Evolutionary conservation across 2,113 vertebrate species (phyloP).

Genomic region (Erythrolamprus reginae): DNA sequence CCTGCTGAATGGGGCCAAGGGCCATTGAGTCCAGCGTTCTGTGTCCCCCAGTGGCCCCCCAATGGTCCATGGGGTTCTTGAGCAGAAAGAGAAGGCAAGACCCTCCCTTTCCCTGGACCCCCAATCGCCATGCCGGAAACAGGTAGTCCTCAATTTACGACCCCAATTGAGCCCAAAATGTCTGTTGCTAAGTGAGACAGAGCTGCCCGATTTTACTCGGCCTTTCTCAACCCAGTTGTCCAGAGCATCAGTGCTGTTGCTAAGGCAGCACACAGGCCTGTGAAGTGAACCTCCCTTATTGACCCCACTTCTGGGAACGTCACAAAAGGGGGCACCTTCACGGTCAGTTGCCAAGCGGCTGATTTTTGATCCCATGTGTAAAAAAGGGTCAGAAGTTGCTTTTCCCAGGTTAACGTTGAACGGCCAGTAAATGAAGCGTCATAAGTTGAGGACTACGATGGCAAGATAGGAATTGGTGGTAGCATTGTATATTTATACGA

Average conservation of each 20-base stretch:
- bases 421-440: neutral
- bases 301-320: neutral
- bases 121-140: too few relatives aligned
- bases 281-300: neutral
- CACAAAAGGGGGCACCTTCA: neutral
- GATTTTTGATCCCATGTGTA: neutral
- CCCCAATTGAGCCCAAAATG: neutral
- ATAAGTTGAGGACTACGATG: neutral
- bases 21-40: too few relatives aligned
- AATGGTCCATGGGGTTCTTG: too few relatives aligned
- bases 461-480: too few relatives aligned
- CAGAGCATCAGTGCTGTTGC: neutral
- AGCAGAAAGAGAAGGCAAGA: too few relatives aligned
- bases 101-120: too few relatives aligned
- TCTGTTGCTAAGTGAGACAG: neutral
- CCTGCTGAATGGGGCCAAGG: too few relatives aligned
- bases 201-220: neutral
- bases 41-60: too few relatives aligned
- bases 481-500: too few relatives aligned
- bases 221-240: neutral
- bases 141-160: neutral
- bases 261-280: neutral
- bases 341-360: too few relatives aligned
- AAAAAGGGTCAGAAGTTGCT: neutral
- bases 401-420: neutral